Percentiles rank a stretch among this genome's conserved stretches.
Conservation (phyloP, 2,888 invertebrate genomes). For the Caenorhabditis panamensis region DNA sequence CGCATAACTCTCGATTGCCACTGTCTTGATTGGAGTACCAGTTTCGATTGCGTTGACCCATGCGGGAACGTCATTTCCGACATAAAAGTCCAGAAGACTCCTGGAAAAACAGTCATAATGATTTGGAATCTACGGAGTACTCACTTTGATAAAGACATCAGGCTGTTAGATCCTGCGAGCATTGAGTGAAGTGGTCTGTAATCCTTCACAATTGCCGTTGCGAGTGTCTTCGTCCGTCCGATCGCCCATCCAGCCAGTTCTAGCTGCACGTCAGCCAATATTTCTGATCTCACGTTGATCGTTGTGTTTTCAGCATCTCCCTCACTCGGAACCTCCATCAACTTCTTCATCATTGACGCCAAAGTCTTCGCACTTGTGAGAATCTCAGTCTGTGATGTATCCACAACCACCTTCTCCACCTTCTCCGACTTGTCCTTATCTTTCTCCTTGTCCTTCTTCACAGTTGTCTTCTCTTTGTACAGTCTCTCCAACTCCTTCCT, state of each 20-base stretch:
- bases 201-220: slow-evolving; percentile 40
- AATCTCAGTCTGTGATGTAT: slow-evolving; percentile 45
- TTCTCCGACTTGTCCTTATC: slow-evolving; percentile 33
- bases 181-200: slow-evolving; percentile 62
- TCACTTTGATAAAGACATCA: slow-evolving; percentile 56
- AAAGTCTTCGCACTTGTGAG: slow-evolving; percentile 56
- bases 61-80: slow-evolving; percentile 32
- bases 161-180: slow-evolving; percentile 47
- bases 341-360: slow-evolving; percentile 45
- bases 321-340: slow-evolving; percentile 6
- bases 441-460: slow-evolving; percentile 37
- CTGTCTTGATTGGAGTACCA: slow-evolving; percentile 50
- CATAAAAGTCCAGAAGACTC: slow-evolving; percentile 58
- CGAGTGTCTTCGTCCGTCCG: slow-evolving; percentile 28
- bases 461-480: slow-evolving; percentile 31
- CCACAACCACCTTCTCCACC: slow-evolving; percentile 15
- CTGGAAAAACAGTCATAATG: slow-evolving; percentile 24
- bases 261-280: slow-evolving; percentile 33
- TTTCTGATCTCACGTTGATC: slow-evolving; percentile 33
- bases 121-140: neutral
- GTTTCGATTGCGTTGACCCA: slow-evolving; percentile 56
- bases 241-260: slow-evolving; percentile 44
- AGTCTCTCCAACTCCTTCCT: slow-evolving; percentile 54
- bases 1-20: slow-evolving; percentile 55
- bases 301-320: slow-evolving; percentile 22